These are phyloP conservation scores for Drosophila orena DNA, from an alignment of 1,140 invertebrate species.

Conservation along the genomic window DNA sequence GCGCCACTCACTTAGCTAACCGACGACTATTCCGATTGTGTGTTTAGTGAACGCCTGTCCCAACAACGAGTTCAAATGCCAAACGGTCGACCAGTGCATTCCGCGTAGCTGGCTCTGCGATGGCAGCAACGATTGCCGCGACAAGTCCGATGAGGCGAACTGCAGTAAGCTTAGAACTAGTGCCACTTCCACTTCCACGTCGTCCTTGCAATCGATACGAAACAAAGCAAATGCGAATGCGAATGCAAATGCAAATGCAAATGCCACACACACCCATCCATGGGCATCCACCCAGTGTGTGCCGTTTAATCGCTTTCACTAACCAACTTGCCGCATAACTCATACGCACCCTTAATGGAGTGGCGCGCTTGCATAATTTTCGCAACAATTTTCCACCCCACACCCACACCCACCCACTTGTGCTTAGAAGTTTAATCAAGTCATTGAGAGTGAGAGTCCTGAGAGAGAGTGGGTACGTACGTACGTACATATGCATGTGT, in stretches of 20 bases:
- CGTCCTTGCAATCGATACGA: constrained; percentile 6
- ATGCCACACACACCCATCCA: too few relatives aligned
- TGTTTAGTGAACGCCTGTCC: constrained; percentile 74
- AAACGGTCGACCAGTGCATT: constrained; percentile 89
- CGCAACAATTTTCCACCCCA: constrained; percentile 56
- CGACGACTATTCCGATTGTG: constrained; percentile 24
- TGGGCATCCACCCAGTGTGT: background rate
- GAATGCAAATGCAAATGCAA: too few relatives aligned
- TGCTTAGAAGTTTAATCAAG: constrained; percentile 68
- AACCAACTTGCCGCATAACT: constrained; percentile 51
- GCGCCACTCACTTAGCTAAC: constrained; percentile 16
- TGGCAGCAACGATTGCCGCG: constrained; percentile 90
- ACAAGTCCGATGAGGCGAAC: constrained; percentile 89
- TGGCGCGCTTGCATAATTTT: constrained; percentile 73
- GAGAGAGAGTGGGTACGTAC: background rate
- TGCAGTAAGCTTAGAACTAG: constrained; percentile 85
- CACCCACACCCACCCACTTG: background rate
- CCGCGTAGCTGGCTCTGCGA: constrained; percentile 92
- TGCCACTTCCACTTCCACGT: too few relatives aligned
- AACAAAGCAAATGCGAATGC: too few relatives aligned
- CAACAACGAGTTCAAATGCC: constrained; percentile 85
- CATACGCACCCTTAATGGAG: constrained; percentile 69
- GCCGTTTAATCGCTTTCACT: constrained; percentile 37
- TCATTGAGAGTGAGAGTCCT: constrained; percentile 61
- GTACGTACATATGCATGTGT: constrained; percentile 10